Base-by-base conservation (phyloP, 2,113 vertebrate genomes). In the Psophia crepitans region DNA sequence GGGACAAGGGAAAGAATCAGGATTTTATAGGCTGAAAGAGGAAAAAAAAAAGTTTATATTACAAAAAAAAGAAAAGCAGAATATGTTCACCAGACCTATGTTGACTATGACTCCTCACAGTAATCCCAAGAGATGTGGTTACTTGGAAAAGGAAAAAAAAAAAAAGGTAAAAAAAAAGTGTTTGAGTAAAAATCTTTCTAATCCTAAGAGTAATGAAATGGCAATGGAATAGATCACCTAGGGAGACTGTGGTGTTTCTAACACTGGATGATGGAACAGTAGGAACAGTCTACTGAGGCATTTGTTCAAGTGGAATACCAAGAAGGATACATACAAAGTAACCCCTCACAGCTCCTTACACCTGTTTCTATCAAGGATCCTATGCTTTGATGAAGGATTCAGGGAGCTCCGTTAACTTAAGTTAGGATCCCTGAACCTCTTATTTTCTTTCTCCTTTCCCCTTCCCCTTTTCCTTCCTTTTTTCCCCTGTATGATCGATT, bases 401-500 rank as follows among this genome's bases (percentile, higher is more conserved):
- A 32, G 10, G 4, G 41, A 84, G 58, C 9, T 83, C 12, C 5
- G 69, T n/a, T 17, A 51, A 66, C 3, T 32, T 56, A 22, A 3
- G 3, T 64, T 20, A 84, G 56, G 4, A 7, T 41, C 21, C 53
- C 73, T 44, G 21, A 58, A 81, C 1, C 1, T 39, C 4, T 20
- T 51, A 1, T n/a, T 49, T 48, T 48, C 5, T 30, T 78, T 49
- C 24, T 5, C 4, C 5, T 33, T 41, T 41, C 13, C 41, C 41
- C 13, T 41, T 41, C 13, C 41, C 41, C 26, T 53, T 53, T 28
- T 53, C 14, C 26, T 53, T 27, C 14, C 23, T 15, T 43, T 43
- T 5, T 5, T 2, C 6, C 2, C 8, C 35, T 6, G 0, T 14
- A 5, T 53, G 7, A 43, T 39, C 63, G 80, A 8, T 73, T 80